Base-by-base conservation (phyloP, 2,888 invertebrate species). In the Trimorus sp. region DNA sequence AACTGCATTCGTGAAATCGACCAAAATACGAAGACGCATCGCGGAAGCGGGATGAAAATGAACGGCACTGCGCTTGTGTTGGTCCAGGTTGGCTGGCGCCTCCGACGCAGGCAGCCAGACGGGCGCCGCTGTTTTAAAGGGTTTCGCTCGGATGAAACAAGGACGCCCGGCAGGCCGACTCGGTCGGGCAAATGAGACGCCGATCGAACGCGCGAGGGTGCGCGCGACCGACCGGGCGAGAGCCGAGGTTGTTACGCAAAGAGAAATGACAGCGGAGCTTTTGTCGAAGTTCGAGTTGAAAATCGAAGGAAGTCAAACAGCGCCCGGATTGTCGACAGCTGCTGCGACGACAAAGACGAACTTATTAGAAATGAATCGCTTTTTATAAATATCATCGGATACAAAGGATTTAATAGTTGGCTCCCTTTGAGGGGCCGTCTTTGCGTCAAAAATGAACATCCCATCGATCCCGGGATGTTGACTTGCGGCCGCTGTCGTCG, bases 51-150 rank as follows among this genome's bases (percentile, higher is more conserved):
- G 77, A 82, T 82, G 83, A 84, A 83, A 81, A 80, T 76, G 81
- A 83, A 84, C 78, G 77, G 71, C 51, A 74, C 51, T 40, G 38
- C 51, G 42, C 63, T 68, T 71, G 86, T 86, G 79, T 86, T 86
- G 87, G 87, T 86, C 85, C 87, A 90, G 90, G 91, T 86, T 86
- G 84, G 85, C 86, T 86, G 91, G 91, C 91, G 91, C 91, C 91
- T 89, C 88, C 83, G 86, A 88, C 86, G 89, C 90, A 90, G 91
- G 91, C 91, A 91, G 91, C 90, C 91, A 89, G 91, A 87, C 91
- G 91, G 91, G 91, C 91, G 91, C 91, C 91, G 79, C 56, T 81
- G 89, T 85, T 87, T 86, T 85, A 89, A 90, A 90, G 90, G 90
- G 90, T 89, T 90, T 89, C 87, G 54, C 87, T 86, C 82, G 80